A percentile compares a stretch with the other conserved stretches of the same genome.
Evolutionary conservation across 2,797 vertebrate species (phyloP).

Genomic region (Phaenicophaeus curvirostris): DNA sequence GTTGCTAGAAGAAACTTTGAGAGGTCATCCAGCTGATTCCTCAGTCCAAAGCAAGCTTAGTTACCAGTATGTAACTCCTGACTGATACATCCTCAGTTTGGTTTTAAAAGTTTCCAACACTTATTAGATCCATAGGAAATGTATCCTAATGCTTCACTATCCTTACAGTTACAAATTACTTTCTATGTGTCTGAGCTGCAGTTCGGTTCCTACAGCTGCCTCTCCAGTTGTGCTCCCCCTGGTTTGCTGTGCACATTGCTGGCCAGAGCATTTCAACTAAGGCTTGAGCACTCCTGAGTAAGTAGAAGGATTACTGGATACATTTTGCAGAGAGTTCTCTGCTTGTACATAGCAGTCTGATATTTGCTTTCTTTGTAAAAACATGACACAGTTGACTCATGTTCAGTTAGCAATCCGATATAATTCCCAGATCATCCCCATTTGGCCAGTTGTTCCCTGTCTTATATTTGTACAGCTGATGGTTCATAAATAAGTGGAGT

Average conservation of each 20-base stretch:
- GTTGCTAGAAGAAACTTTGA: neutral
- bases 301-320: constrained; percentile 15
- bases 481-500: neutral
- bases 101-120: neutral
- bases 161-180: neutral
- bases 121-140: neutral
- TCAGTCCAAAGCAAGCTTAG: neutral
- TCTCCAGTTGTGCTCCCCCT: neutral
- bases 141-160: neutral
- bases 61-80: neutral
- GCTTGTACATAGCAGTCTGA: neutral
- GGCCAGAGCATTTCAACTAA: neutral
- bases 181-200: neutral
- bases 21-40: neutral
- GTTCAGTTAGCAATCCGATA: constrained; percentile 15
- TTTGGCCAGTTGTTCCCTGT: constrained; percentile 29
- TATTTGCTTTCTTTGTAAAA: constrained; percentile 54
- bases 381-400: constrained; percentile 42
- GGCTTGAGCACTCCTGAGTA: neutral
- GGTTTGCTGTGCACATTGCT: neutral
- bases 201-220: neutral
- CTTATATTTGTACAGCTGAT: constrained; percentile 50
- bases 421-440: constrained; percentile 48
- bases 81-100: neutral
- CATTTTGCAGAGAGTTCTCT: neutral